Evolutionary conservation across 2,797 vertebrate species (phyloP).

Genomic region (Nannoperca obscura): DNA sequence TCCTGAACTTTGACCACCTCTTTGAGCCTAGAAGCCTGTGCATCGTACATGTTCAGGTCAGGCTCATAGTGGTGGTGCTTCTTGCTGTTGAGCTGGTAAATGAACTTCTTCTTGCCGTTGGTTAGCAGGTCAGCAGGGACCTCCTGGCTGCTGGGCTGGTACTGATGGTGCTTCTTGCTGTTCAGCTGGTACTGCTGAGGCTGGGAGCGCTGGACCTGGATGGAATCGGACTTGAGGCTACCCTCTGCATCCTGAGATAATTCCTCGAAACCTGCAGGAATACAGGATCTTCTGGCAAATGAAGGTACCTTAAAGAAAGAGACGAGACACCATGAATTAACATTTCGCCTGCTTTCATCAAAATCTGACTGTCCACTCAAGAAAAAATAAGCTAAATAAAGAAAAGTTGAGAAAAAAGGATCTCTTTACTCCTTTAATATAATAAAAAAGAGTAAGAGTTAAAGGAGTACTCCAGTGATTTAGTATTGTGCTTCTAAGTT

Average conservation of each 20-base stretch:
- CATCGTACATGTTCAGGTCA: constrained; percentile 90
- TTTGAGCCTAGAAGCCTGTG: constrained; percentile 88
- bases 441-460: neutral
- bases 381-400: neutral
- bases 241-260: constrained; percentile 84
- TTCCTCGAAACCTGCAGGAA: constrained; percentile 92
- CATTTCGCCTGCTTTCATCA: constrained; percentile 2
- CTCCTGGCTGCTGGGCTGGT: constrained; percentile 93
- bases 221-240: constrained; percentile 85
- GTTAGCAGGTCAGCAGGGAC: constrained; percentile 87
- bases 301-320: constrained; percentile 89
- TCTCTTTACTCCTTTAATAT: neutral
- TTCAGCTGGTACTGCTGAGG: constrained; percentile 97
- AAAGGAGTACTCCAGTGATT: neutral
- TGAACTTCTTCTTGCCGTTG: constrained; percentile 93
- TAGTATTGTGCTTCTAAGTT: neutral
- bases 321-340: constrained; percentile 17
- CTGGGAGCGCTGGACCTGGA: constrained; percentile 88
- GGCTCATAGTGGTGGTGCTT: constrained; percentile 97
- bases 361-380: constrained; percentile 10
- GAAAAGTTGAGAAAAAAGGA: neutral
- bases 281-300: constrained; percentile 93
- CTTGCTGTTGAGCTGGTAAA: constrained; percentile 97
- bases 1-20: constrained; percentile 87
- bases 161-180: constrained; percentile 98